Evolutionary conservation across 2,797 vertebrate species (phyloP).

Genomic region (Sarcoramphus papa): DNA sequence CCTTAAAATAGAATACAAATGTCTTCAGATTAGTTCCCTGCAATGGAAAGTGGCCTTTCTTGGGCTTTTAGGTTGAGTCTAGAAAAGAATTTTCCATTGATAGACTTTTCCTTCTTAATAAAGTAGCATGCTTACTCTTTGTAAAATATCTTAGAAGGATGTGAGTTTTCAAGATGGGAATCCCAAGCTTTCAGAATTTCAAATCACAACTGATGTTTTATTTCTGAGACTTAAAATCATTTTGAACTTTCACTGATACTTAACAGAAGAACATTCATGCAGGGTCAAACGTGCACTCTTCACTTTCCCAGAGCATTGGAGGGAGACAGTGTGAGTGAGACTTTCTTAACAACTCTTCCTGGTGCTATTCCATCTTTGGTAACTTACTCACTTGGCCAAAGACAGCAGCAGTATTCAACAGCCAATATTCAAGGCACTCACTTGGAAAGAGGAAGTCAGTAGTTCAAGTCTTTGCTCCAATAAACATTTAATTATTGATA

Average conservation of each 20-base stretch:
- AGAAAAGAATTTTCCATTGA: background rate
- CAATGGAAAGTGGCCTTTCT: background rate
- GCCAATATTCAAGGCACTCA: background rate
- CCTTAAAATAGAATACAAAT: background rate
- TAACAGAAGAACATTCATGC: background rate
- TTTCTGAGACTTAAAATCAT: background rate
- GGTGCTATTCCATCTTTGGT: background rate
- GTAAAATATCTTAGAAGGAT: background rate
- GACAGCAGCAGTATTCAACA: background rate
- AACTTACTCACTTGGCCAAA: background rate
- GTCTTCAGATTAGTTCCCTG: background rate
- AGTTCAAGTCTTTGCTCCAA: background rate
- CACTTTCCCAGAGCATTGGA: background rate
- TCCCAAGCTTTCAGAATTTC: background rate
- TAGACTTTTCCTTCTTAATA: background rate
- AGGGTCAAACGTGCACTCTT: background rate
- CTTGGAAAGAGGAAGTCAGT: background rate
- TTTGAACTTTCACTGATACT: background rate
- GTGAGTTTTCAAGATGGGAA: background rate
- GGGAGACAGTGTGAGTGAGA: background rate
- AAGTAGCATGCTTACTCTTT: background rate
- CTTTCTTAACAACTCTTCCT: background rate
- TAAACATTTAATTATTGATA: conserved; percentile 38
- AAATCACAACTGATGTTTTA: background rate
- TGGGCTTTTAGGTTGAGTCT: background rate